phyloP scores from a whole-genome alignment of 2,888 invertebrate species.

The Cerastis leucographa region DNA sequence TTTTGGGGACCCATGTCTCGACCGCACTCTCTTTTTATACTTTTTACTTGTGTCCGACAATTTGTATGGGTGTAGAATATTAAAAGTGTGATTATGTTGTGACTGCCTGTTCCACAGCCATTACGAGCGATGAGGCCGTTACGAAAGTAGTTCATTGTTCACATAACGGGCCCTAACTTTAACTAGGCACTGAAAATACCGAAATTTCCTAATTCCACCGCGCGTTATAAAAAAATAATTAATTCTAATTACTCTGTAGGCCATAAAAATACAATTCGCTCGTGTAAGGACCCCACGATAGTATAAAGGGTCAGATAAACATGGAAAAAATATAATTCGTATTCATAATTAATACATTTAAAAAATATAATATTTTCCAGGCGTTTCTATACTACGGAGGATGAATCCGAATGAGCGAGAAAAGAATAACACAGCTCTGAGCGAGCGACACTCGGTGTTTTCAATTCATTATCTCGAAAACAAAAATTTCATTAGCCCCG shows the following conservation, averaged over 20 bases:
- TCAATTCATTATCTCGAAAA: slow-evolving; percentile 91
- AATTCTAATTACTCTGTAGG: slow-evolving; percentile 74
- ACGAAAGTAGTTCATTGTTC: slow-evolving; percentile 56
- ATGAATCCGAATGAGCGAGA: slow-evolving; percentile 88
- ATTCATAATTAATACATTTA: slow-evolving; percentile 87
- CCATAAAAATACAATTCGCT: slow-evolving; percentile 74
- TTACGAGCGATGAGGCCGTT: slow-evolving; percentile 56
- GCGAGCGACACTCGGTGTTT: slow-evolving; percentile 87
- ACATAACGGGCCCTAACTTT: slow-evolving; percentile 47
- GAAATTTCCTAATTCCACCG: slow-evolving; percentile 52
- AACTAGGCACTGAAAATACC: slow-evolving; percentile 50
- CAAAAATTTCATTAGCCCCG: slow-evolving; percentile 90
- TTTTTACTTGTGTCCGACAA: slow-evolving; percentile 64
- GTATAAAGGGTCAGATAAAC: slow-evolving; percentile 82
- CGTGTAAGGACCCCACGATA: slow-evolving; percentile 74
- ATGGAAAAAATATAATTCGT: slow-evolving; percentile 81
- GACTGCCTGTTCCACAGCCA: slow-evolving; percentile 39
- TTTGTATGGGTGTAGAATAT: slow-evolving; percentile 60
- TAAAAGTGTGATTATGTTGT: slow-evolving; percentile 59
- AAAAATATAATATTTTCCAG: slow-evolving; percentile 77
- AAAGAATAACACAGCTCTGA: slow-evolving; percentile 86
- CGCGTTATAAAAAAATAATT: slow-evolving; percentile 68
- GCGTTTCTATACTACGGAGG: slow-evolving; percentile 81
- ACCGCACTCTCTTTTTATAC: slow-evolving; percentile 67
- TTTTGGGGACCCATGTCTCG: slow-evolving; percentile 73